Percentiles rank a stretch among this genome's conserved stretches.
phyloP scores from a whole-genome alignment of 2,888 invertebrate genomes.

The Salticus scenicus region DNA sequence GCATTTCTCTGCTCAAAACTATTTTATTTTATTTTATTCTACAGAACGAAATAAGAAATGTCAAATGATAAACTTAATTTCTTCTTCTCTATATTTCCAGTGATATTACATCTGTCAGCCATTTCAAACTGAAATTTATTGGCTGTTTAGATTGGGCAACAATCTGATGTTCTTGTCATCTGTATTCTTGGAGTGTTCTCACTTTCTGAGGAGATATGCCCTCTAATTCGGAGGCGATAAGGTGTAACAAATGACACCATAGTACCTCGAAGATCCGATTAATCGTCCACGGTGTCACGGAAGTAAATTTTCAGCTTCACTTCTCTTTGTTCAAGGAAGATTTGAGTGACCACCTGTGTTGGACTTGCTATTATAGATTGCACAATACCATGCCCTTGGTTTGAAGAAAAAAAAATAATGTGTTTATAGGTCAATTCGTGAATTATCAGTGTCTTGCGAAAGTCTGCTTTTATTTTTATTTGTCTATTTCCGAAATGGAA shows the following conservation, averaged over 20 bases:
- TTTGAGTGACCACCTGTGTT: neutral
- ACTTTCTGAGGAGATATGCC: no score
- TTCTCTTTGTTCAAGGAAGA: neutral
- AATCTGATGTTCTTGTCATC: no score
- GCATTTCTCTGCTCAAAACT: no score
- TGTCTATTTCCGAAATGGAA: neutral
- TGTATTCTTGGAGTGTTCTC: no score
- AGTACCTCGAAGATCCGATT: neutral
- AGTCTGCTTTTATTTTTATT: neutral
- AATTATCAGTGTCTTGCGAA: neutral
- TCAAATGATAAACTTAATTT: no score
- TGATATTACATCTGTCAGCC: no score
- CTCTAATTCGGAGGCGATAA: neutral
- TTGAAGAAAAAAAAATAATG: neutral
- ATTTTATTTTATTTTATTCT: no score
- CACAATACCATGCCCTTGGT: neutral
- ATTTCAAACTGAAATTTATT: no score
- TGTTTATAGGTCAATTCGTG: constrained; percentile 7
- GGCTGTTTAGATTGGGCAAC: no score
- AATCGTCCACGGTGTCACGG: neutral
- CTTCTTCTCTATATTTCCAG: no score
- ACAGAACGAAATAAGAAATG: no score
- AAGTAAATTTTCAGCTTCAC: neutral
- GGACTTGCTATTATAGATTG: neutral
- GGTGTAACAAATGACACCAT: neutral